These are phyloP conservation scores for Myotis findleyi DNA, from an alignment of 2,797 vertebrate species.

Conservation along the genomic window DNA sequence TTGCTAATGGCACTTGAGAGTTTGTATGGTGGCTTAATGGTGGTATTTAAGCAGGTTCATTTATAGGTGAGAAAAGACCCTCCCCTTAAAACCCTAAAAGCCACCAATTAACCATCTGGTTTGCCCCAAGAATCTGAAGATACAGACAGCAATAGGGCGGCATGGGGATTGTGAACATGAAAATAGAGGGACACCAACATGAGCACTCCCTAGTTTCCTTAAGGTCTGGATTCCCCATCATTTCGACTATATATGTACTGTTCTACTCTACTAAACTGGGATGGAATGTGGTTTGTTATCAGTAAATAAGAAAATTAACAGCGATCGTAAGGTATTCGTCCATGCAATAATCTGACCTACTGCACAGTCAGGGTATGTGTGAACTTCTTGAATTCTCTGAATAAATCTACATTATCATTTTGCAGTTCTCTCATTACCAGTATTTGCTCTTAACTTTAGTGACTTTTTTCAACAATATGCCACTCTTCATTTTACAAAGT, in stretches of 20 bases:
- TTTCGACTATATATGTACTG: background rate
- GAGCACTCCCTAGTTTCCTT: background rate
- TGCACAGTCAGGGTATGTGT: background rate
- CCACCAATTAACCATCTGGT: background rate
- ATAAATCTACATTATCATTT: background rate
- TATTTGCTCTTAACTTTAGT: background rate
- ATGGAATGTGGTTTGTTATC: background rate
- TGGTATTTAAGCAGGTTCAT: slow-evolving; percentile 1
- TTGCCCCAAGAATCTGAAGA: background rate
- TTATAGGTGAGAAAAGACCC: background rate
- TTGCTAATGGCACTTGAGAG: background rate
- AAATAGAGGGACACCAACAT: background rate
- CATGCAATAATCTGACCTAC: background rate
- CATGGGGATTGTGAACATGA: background rate
- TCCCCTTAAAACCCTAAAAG: slow-evolving; percentile 11
- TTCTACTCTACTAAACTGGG: background rate
- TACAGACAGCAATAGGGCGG: background rate
- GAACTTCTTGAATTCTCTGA: background rate
- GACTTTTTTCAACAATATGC: background rate
- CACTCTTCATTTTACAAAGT: background rate
- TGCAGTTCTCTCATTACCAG: background rate
- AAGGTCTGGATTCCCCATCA: background rate
- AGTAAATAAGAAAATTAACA: background rate
- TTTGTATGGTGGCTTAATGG: background rate
- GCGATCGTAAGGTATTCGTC: background rate